These are phyloP conservation scores for Hermodice carunculata DNA, from an alignment of 2,888 invertebrate genomes.

Conservation along the genomic window DNA sequence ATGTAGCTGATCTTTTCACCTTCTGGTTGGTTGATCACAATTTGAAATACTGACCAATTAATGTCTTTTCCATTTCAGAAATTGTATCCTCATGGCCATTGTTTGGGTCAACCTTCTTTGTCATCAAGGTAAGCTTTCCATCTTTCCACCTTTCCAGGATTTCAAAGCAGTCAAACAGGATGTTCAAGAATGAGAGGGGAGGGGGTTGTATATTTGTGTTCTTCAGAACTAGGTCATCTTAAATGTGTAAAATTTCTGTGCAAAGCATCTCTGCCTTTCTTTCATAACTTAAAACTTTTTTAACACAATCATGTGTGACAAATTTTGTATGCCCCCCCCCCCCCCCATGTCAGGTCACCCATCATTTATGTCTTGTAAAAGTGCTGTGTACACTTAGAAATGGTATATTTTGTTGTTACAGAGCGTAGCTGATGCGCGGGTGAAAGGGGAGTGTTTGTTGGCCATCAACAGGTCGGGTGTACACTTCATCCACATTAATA, in stretches of 20 bases:
- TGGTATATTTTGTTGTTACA: too few relatives aligned
- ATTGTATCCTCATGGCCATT: slow-evolving; percentile 94
- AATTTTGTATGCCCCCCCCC: neutral
- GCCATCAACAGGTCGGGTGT: slow-evolving; percentile 95
- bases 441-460: slow-evolving; percentile 89
- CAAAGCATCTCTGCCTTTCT: neutral
- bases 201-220: too few relatives aligned
- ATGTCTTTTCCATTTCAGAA: slow-evolving; percentile 75
- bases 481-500: slow-evolving; percentile 90
- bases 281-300: neutral
- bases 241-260: too few relatives aligned
- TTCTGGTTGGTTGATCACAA: too few relatives aligned
- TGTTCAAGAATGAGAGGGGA: too few relatives aligned
- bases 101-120: slow-evolving; percentile 98
- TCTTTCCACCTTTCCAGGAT: neutral
- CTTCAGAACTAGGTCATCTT: too few relatives aligned
- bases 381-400: too few relatives aligned
- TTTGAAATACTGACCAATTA: too few relatives aligned
- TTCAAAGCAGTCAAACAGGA: too few relatives aligned
- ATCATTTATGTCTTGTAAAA: too few relatives aligned
- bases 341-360: neutral
- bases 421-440: slow-evolving; percentile 73
- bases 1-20: too few relatives aligned
- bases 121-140: slow-evolving; percentile 78
- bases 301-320: neutral